phyloP scores from a whole-genome alignment of 2,113 vertebrate genomes.

The Microcebus lehilahytsara region DNA sequence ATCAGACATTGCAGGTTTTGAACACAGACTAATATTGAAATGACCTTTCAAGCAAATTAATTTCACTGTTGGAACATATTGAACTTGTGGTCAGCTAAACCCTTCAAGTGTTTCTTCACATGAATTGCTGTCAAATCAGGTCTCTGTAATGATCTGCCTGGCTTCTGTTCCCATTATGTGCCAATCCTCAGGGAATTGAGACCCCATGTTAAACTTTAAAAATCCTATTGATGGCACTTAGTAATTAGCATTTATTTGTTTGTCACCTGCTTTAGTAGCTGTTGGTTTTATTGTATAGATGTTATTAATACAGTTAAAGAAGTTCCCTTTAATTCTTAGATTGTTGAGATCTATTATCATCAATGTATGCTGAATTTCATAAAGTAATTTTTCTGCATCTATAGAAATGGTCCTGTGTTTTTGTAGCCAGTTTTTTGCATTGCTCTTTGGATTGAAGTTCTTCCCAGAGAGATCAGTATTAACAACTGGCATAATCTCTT shows the following conservation, averaged over 20 bases:
- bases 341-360: background rate
- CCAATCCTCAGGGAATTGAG: background rate
- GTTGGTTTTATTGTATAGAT: background rate
- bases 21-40: background rate
- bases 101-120: background rate
- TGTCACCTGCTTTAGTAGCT: background rate
- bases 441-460: background rate
- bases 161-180: background rate
- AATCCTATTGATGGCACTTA: background rate
- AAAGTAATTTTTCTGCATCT: background rate
- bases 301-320: background rate
- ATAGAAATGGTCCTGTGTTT: background rate
- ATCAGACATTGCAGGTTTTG: background rate
- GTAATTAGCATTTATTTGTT: background rate
- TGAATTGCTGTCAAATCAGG: background rate
- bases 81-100: background rate
- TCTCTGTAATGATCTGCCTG: background rate
- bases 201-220: background rate
- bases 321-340: background rate
- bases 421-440: background rate
- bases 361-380: background rate
- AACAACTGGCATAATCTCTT: background rate
- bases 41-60: slow-evolving; percentile 37
- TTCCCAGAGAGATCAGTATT: background rate
- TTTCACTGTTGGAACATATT: slow-evolving; percentile 29